Evolutionary conservation across 2,888 invertebrate genomes (phyloP), one percentile per base, ranked within the genome.

Genomic region (Dynastes hyllus): DNA sequence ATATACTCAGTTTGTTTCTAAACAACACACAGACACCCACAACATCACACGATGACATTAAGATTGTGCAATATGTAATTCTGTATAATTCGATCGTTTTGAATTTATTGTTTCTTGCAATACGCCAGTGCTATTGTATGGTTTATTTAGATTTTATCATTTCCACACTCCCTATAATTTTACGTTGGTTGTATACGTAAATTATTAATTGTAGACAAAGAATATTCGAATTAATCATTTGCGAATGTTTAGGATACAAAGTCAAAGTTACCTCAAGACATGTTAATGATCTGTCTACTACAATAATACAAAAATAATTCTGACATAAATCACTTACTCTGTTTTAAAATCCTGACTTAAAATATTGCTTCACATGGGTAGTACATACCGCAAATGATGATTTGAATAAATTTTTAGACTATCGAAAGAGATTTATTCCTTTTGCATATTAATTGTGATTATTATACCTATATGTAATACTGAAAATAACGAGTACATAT

Each of bases 51-150:
- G 73, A 55, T 37, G 58, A 73, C 73, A 73, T 73, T 73, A 73
- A 73, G 37, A 70, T 81, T 81, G 77, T 83, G 82, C 82, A 83
- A 73, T 73, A 67, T 67, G 16, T 67, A 73, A 40, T 58, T 73
- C 73, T 70, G 29, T n/a, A 32, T n/a, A 55, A 55, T 71, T 40
- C 71, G 40, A 58, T 50, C n/a, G 16, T 37, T 65, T 65, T 40
- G 50, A 53, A 53, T n/a, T 70, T 53, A 53, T 70, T 58, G 22
- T 58, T 58, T 45, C 11, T 45, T 58, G 55, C 55, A 22, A 58
- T 67, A 58, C 16, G 55, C 55, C 55, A 22, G 4, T 58, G 55
- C 27, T 58, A 6, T 2, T 58, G 45, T 58, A 22, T 58, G 8
- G 16, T 22, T 22, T 58, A 22, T 58, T 58, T 22, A 58, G 55